A percentile compares a stretch with the other conserved stretches of the same genome.
Evolutionary conservation across 2,888 invertebrate genomes (phyloP).

Genomic region (Crossocerus cetratus): DNA sequence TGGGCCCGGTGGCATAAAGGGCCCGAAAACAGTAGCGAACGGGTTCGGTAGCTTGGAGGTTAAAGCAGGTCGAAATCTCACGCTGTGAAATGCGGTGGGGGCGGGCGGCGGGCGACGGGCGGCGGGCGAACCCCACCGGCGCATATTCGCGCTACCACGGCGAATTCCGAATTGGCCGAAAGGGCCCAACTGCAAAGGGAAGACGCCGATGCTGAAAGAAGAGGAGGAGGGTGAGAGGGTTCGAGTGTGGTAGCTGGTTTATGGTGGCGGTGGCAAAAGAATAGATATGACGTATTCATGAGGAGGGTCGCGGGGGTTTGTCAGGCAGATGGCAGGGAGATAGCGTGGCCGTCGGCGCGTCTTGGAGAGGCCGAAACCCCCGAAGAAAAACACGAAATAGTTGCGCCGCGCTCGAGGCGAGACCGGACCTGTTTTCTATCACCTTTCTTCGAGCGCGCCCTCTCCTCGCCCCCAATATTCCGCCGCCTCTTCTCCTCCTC

Average conservation of each 20-base stretch:
- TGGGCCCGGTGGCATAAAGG: not conserved
- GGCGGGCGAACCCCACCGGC: not conserved
- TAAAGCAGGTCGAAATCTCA: conserved; percentile 45
- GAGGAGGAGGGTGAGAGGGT: not conserved
- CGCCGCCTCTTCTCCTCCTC: conserved; percentile 30
- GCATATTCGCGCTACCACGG: conserved; percentile 25
- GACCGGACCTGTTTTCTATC: conserved; percentile 75
- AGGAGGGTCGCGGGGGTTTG: conserved; percentile 65
- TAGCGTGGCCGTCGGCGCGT: conserved; percentile 63
- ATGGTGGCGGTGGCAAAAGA: conserved; percentile 64
- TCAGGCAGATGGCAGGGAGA: conserved; percentile 71
- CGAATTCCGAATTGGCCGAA: conserved; percentile 54
- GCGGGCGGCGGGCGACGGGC: not conserved
- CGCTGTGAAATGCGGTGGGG: conserved; percentile 14
- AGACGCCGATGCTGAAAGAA: conserved; percentile 19
- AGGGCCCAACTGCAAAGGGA: conserved; percentile 5
- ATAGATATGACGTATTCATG: conserved; percentile 75
- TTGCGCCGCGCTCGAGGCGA: conserved; percentile 73
- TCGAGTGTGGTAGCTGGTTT: conserved; percentile 48
- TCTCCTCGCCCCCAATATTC: conserved; percentile 24
- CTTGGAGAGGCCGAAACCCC: conserved; percentile 32
- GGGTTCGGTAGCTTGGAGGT: conserved; percentile 31
- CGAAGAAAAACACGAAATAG: conserved; percentile 74
- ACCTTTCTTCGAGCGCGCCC: conserved; percentile 69
- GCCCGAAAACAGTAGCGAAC: conserved; percentile 26